A percentile compares a stretch with the other conserved stretches of the same genome.
phyloP scores from a whole-genome alignment of 64 coral and sea anemone genomes.

The Stichodactyla mertensii region DNA sequence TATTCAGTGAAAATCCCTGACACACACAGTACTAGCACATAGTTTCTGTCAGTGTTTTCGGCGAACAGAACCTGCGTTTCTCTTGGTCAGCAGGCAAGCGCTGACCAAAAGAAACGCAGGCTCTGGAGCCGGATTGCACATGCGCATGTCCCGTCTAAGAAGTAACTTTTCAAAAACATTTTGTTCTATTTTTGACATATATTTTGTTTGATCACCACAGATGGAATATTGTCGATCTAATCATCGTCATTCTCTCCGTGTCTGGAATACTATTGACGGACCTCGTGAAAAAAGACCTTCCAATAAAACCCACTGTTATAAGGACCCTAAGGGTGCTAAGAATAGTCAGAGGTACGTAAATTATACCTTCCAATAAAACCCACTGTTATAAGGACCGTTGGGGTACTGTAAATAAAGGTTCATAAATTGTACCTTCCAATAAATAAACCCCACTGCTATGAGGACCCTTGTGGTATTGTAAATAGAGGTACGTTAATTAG shows the following conservation, averaged over 20 bases:
- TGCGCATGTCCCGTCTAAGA: neutral
- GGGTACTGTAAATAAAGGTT: neutral
- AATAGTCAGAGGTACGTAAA: slow-evolving; percentile 72
- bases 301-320: slow-evolving; percentile 79
- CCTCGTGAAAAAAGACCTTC: slow-evolving; percentile 18
- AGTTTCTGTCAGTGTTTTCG: too few species aligned
- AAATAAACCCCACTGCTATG: slow-evolving; percentile 71
- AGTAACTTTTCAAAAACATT: neutral
- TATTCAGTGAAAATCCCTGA: neutral
- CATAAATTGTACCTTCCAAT: slow-evolving; percentile 15
- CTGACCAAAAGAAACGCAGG: too few species aligned
- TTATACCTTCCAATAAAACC: neutral
- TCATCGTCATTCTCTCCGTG: slow-evolving; percentile 81
- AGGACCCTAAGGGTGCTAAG: slow-evolving; percentile 79
- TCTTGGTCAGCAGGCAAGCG: too few species aligned
- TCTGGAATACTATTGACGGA: slow-evolving; percentile 67
- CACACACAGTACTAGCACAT: too few species aligned
- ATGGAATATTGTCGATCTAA: slow-evolving; percentile 89
- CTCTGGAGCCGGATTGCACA: too few species aligned
- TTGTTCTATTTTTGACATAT: neutral
- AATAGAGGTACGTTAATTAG: slow-evolving; percentile 49
- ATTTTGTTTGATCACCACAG: slow-evolving; percentile 11
- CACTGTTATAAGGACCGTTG: neutral
- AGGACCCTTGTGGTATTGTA: slow-evolving; percentile 69
- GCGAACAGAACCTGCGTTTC: too few species aligned